phyloP scores from a whole-genome alignment of 1,140 invertebrate genomes.

The Temnothorax longispinosus region DNA sequence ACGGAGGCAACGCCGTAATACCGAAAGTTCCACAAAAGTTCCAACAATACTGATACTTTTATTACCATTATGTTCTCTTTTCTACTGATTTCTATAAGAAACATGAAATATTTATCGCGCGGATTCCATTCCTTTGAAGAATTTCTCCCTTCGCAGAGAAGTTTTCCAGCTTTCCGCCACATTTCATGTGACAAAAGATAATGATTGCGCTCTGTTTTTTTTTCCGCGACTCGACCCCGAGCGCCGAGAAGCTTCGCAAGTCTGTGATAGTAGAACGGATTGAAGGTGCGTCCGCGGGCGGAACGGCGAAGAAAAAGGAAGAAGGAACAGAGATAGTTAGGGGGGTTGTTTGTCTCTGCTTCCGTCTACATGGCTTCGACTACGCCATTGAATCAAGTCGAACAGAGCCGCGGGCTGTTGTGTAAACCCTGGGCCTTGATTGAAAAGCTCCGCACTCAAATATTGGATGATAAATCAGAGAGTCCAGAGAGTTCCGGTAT shows the following conservation, averaged over 20 bases:
- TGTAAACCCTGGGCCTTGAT: conserved; percentile 83
- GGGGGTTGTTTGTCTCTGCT: conserved; percentile 82
- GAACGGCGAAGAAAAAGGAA: conserved; percentile 67
- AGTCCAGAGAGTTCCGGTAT: conserved; percentile 70
- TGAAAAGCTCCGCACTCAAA: conserved; percentile 85
- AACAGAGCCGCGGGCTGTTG: conserved; percentile 82
- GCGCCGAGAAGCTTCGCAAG: neutral
- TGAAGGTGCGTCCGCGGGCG: conserved; percentile 38
- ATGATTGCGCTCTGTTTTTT: conserved; percentile 38
- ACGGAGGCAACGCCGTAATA: neutral
- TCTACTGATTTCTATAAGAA: neutral
- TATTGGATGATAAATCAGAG: conserved; percentile 84
- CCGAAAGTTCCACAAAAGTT: neutral
- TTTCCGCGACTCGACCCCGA: neutral
- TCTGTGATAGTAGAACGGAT: neutral
- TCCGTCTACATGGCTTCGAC: conserved; percentile 80
- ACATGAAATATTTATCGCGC: conserved; percentile 44
- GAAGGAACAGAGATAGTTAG: conserved; percentile 76
- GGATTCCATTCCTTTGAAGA: conserved; percentile 33
- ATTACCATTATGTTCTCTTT: neutral
- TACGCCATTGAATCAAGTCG: conserved; percentile 81
- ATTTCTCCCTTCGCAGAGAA: neutral
- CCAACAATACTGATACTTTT: neutral
- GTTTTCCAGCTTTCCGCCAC: conserved; percentile 23
- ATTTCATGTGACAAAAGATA: conserved; percentile 66